Evolutionary conservation across 2,888 invertebrate genomes (phyloP).

Genomic region (Agrilus cyanescens): DNA sequence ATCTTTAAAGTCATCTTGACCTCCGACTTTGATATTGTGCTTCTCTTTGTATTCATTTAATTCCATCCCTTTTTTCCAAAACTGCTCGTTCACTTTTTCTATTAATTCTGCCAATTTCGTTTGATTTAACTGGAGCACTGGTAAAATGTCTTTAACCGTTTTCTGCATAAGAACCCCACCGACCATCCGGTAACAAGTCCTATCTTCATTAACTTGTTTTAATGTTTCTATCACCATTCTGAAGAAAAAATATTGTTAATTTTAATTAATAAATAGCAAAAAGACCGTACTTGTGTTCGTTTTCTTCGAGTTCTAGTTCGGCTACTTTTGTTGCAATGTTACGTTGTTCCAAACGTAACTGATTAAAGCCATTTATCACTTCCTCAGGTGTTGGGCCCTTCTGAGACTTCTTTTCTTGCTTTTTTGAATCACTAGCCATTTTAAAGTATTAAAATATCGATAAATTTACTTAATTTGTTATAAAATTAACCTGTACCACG

Average conservation of each 20-base stretch:
- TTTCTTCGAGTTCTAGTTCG: slow-evolving; percentile 87
- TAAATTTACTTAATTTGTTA: no score
- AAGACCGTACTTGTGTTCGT: slow-evolving; percentile 80
- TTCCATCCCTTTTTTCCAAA: slow-evolving; percentile 76
- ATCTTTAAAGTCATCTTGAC: slow-evolving; percentile 42
- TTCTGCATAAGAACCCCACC: slow-evolving; percentile 90
- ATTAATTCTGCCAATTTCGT: slow-evolving; percentile 72
- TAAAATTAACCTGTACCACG: no score
- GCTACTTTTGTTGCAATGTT: slow-evolving; percentile 76
- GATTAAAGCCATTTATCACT: slow-evolving; percentile 78
- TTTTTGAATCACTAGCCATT: slow-evolving; percentile 34
- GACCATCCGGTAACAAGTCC: slow-evolving; percentile 87
- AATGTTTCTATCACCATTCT: slow-evolving; percentile 93
- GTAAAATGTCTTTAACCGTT: slow-evolving; percentile 83
- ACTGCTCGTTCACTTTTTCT: slow-evolving; percentile 64
- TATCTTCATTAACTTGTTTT: slow-evolving; percentile 66
- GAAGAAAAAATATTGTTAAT: slow-evolving; percentile 24
- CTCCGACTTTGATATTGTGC: slow-evolving; percentile 76
- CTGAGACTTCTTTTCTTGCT: slow-evolving; percentile 31
- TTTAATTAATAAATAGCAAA: slow-evolving; percentile 1
- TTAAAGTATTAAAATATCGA: slow-evolving; percentile 10
- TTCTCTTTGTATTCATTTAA: slow-evolving; percentile 86
- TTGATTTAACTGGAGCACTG: slow-evolving; percentile 67
- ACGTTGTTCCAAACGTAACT: slow-evolving; percentile 77
- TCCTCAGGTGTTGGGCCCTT: slow-evolving; percentile 57